These are phyloP conservation scores for Dendrocincla tyrannina DNA, from an alignment of 2,797 vertebrate genomes.

Conservation along the genomic window DNA sequence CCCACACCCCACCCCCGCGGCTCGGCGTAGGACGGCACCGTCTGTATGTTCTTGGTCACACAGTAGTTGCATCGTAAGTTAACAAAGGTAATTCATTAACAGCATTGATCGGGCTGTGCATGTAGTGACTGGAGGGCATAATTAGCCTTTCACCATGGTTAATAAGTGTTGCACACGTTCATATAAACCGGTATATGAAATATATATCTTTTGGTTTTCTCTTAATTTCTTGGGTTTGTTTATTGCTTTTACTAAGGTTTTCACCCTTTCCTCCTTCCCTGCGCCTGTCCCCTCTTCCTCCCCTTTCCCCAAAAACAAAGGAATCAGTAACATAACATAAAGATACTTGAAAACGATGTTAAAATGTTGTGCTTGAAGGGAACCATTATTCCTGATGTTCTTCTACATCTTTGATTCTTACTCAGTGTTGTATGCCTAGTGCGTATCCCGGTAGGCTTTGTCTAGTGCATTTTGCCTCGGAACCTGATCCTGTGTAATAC, in stretches of 20 bases:
- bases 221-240: slow-evolving; percentile 70
- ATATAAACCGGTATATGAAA: slow-evolving; percentile 74
- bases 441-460: slow-evolving; percentile 69
- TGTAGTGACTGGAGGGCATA: slow-evolving; percentile 79
- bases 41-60: slow-evolving; percentile 75
- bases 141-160: slow-evolving; percentile 76
- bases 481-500: slow-evolving; percentile 76
- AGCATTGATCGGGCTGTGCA: slow-evolving; percentile 79
- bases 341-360: slow-evolving; percentile 71
- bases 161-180: slow-evolving; percentile 75
- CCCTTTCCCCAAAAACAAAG: slow-evolving; percentile 21
- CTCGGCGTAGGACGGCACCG: slow-evolving; percentile 54
- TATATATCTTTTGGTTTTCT: slow-evolving; percentile 73
- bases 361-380: slow-evolving; percentile 70
- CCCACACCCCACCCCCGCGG: slow-evolving; percentile 43
- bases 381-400: slow-evolving; percentile 65
- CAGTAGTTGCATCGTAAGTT: slow-evolving; percentile 76
- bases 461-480: slow-evolving; percentile 76
- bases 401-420: slow-evolving; percentile 73
- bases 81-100: slow-evolving; percentile 79
- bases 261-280: slow-evolving; percentile 56
- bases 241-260: slow-evolving; percentile 74
- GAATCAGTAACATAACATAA: slow-evolving; percentile 47
- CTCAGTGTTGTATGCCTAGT: slow-evolving; percentile 74
- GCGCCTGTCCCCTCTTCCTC: neutral